Percentiles rank a stretch among this genome's conserved stretches.
These are phyloP conservation scores for Dermatophagoides farinae DNA, from an alignment of 1,140 invertebrate species.

Conservation along the genomic window DNA sequence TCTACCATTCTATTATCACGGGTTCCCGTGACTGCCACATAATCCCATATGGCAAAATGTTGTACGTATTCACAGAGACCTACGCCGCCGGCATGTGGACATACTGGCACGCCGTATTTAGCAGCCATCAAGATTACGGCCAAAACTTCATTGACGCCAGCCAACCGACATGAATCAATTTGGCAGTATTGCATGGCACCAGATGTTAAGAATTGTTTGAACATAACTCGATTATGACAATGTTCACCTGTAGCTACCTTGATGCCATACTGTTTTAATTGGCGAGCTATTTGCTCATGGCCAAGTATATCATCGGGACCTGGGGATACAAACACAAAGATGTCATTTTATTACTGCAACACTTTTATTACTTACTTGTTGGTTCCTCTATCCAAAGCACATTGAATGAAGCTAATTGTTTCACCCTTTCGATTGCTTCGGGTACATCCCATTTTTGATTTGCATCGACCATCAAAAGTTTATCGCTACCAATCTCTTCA, in stretches of 20 bases:
- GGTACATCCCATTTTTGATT: conserved; percentile 76
- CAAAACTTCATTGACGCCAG: conserved; percentile 68
- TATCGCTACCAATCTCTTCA: conserved; percentile 49
- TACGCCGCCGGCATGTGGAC: conserved; percentile 77
- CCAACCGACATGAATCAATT: conserved; percentile 66
- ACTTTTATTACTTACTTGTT: conserved; percentile 28
- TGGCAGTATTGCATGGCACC: conserved; percentile 65
- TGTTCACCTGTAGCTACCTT: conserved; percentile 75
- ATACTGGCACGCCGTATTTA: conserved; percentile 50
- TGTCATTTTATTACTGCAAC: not conserved
- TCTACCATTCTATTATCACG: conserved; percentile 52
- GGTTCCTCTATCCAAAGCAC: conserved; percentile 80
- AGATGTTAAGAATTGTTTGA: conserved; percentile 68
- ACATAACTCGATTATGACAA: conserved; percentile 72
- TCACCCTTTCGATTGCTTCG: conserved; percentile 67
- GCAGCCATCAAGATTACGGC: conserved; percentile 69
- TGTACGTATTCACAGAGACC: conserved; percentile 82
- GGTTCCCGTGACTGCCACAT: conserved; percentile 43
- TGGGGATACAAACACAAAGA: not conserved
- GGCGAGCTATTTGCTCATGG: conserved; percentile 47
- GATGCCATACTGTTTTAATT: conserved; percentile 44
- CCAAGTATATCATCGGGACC: conserved; percentile 72
- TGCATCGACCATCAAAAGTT: conserved; percentile 55
- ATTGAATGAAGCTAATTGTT: conserved; percentile 45
- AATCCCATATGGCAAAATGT: conserved; percentile 75